These are phyloP conservation scores for Drosophila trichaetosa DNA, from an alignment of 2,888 invertebrate species.

Conservation along the genomic window DNA sequence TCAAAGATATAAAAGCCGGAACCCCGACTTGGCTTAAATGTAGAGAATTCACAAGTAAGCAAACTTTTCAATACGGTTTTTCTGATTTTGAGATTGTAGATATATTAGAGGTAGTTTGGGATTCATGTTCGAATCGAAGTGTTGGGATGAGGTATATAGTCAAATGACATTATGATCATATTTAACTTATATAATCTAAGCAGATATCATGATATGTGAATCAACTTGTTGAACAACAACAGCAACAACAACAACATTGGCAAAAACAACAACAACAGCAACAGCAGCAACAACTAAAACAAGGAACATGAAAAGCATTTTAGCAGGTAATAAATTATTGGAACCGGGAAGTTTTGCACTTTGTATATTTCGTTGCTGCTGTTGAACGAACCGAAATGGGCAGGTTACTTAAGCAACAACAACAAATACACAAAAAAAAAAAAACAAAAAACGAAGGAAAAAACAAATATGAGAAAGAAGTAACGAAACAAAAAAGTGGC, in stretches of 20 bases:
- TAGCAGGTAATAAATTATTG: constrained; percentile 53
- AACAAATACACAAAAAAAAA: constrained; percentile 2
- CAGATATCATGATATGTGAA: constrained; percentile 26
- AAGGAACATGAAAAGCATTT: constrained; percentile 22
- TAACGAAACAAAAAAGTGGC: constrained; percentile 33
- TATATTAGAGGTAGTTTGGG: background rate
- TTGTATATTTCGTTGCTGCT: constrained; percentile 27
- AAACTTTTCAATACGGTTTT: background rate
- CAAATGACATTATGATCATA: background rate
- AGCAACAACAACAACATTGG: background rate
- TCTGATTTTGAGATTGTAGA: background rate
- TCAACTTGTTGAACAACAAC: constrained; percentile 47
- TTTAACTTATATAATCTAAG: background rate
- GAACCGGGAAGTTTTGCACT: constrained; percentile 26
- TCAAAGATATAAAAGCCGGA: background rate
- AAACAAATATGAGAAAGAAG: constrained; percentile 10
- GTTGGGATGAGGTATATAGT: background rate
- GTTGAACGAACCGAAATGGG: constrained; percentile 16
- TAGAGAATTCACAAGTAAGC: background rate
- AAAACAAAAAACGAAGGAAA: background rate
- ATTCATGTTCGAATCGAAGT: background rate
- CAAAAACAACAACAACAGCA: background rate
- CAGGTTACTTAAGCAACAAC: constrained; percentile 21
- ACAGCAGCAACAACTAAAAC: background rate
- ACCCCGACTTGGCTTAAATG: background rate